Percentiles rank a stretch among this genome's conserved stretches.
These are phyloP conservation scores for Limanda limanda DNA, from an alignment of 2,113 vertebrate species.

Conservation along the genomic window DNA sequence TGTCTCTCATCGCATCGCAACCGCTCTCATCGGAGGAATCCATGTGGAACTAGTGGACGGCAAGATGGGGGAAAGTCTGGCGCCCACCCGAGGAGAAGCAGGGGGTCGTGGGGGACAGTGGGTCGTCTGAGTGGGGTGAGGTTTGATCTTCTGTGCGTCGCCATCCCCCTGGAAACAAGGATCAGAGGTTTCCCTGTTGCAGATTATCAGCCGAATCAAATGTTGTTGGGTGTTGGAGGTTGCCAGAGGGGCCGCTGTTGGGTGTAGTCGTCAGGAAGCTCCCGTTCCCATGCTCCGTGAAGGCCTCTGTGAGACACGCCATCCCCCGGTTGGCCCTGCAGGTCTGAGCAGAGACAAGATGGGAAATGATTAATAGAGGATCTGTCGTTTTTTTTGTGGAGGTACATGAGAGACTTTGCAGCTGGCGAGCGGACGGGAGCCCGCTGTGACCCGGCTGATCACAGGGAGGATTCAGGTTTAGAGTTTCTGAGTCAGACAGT, in stretches of 20 bases:
- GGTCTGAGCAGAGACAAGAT: conserved; percentile 80
- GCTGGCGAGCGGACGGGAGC: background rate
- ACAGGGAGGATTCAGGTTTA: background rate
- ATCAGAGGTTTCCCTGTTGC: conserved; percentile 87
- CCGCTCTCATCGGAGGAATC: conserved; percentile 76
- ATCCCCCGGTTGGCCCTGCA: conserved; percentile 93
- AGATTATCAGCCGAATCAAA: conserved; percentile 84
- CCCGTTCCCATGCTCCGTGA: conserved; percentile 88
- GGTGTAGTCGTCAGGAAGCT: conserved; percentile 85
- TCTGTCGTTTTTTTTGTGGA: background rate
- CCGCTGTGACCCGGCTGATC: background rate
- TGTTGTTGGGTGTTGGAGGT: conserved; percentile 41
- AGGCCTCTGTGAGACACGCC: conserved; percentile 92
- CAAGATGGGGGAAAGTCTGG: conserved; percentile 85
- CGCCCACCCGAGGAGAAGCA: conserved; percentile 79
- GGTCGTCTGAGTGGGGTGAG: conserved; percentile 86
- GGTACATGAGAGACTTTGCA: background rate
- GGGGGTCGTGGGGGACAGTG: conserved; percentile 3
- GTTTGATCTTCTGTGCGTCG: conserved; percentile 90
- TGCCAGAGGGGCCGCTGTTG: conserved; percentile 83
- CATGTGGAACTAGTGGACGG: conserved; percentile 88
- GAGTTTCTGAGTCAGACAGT: background rate
- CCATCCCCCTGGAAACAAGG: conserved; percentile 88
- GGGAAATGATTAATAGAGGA: conserved; percentile 45
- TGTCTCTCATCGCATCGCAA: conserved; percentile 74